Conservation (phyloP, 2,113 vertebrate genomes). For the Lophochroa leadbeateri region DNA sequence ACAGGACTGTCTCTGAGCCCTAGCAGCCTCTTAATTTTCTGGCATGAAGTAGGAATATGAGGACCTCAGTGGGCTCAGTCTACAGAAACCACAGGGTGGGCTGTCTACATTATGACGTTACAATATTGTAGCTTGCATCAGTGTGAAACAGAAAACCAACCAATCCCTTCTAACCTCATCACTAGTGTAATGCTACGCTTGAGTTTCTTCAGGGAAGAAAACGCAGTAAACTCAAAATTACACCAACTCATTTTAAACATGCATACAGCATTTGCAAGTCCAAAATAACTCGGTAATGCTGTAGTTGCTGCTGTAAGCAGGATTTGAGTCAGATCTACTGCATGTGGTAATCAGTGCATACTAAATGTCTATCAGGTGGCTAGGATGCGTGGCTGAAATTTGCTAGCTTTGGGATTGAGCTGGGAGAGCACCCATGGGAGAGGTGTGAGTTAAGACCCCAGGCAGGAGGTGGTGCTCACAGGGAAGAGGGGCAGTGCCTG, state of each 20-base stretch:
- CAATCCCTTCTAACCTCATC: not conserved
- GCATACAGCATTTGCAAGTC: not conserved
- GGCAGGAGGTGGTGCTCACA: not conserved
- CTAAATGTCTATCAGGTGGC: not conserved
- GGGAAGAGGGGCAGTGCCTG: not conserved
- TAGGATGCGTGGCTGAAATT: not conserved
- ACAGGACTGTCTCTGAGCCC: not conserved
- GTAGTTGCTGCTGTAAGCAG: not conserved
- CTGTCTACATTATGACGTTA: not conserved
- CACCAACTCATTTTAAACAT: not conserved
- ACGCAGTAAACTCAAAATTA: not conserved
- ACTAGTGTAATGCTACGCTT: accelerated
- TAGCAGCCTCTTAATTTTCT: accelerated
- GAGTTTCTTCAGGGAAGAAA: not conserved
- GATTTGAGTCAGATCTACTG: not conserved
- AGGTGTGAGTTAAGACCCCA: not conserved
- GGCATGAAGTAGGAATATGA: not conserved
- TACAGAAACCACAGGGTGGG: not conserved
- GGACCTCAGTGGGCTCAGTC: not conserved
- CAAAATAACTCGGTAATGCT: not conserved
- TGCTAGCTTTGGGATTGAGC: not conserved
- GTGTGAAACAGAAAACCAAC: not conserved
- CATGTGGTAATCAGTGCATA: not conserved
- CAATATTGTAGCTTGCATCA: not conserved
- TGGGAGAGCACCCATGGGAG: not conserved